Percentiles rank a stretch among this genome's conserved stretches.
These are phyloP conservation scores for Echinarachnius parma DNA, from an alignment of 53 echinoderm and acorn worm species.

Conservation along the genomic window DNA sequence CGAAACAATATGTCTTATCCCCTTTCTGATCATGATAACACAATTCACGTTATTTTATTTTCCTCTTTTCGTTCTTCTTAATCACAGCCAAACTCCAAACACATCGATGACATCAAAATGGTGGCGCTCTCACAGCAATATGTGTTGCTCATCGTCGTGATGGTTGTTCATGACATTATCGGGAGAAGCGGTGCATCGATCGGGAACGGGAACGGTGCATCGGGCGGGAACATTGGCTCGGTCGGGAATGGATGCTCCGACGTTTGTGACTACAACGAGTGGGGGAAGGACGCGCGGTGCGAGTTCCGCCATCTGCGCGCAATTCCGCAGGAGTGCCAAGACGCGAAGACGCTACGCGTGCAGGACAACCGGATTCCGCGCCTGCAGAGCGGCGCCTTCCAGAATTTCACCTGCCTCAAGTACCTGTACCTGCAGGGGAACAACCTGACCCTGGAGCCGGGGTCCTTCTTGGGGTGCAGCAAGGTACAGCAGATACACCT, in stretches of 20 bases:
- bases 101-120: no score
- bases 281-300: slow-evolving; percentile 37
- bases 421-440: slow-evolving; percentile 42
- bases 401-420: slow-evolving; percentile 29
- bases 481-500: slow-evolving; percentile 4
- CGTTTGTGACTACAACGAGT: slow-evolving; percentile 35
- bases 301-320: slow-evolving; percentile 7
- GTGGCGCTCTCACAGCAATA: not conserved
- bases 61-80: no score
- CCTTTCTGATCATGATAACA: no score
- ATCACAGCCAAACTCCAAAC: no score
- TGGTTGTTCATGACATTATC: no score
- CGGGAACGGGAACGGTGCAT: no score
- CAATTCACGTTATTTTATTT: no score
- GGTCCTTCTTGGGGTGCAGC: slow-evolving; percentile 15
- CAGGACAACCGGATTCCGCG: slow-evolving; percentile 22
- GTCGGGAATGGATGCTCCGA: slow-evolving; percentile 34
- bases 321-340: slow-evolving; percentile 31
- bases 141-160: slow-evolving; percentile 15
- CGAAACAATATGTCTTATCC: no score
- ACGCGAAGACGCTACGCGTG: slow-evolving; percentile 24
- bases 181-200: no score
- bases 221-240: not conserved
- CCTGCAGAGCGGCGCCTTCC: slow-evolving; percentile 11
- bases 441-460: slow-evolving; percentile 19